Percentiles rank a stretch among this genome's conserved stretches.
These are phyloP conservation scores for Nothobranchius furzeri DNA, from an alignment of 2,113 vertebrate species.

Conservation along the genomic window DNA sequence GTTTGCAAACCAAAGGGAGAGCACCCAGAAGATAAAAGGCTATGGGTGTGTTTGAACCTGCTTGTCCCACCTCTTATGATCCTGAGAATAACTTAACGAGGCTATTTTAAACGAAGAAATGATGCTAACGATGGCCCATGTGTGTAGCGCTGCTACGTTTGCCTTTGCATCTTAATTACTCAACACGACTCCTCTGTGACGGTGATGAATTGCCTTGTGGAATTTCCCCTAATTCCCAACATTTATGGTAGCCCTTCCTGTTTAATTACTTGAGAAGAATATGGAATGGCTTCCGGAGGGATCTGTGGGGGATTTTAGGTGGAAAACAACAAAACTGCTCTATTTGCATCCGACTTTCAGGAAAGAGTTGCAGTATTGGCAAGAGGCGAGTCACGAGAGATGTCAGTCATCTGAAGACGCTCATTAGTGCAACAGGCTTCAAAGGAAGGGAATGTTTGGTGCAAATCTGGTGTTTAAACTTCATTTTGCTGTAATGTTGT, in stretches of 20 bases:
- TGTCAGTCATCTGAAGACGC: constrained; percentile 21
- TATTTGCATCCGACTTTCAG: constrained; percentile 36
- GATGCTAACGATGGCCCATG: constrained; percentile 16
- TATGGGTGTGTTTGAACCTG: too few species aligned
- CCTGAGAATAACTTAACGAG: constrained; percentile 1
- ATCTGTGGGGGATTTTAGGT: constrained; percentile 28
- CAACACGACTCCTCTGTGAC: constrained; percentile 26
- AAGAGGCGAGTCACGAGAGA: constrained; percentile 16
- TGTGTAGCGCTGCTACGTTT: constrained; percentile 26
- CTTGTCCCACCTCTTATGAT: background rate
- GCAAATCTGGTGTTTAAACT: constrained; percentile 26
- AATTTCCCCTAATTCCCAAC: constrained; percentile 44
- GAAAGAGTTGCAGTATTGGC: constrained; percentile 33
- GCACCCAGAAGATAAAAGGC: background rate
- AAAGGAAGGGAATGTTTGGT: background rate
- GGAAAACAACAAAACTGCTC: constrained; percentile 40
- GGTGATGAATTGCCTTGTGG: constrained; percentile 60
- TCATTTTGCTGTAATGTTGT: background rate
- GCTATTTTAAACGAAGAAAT: constrained; percentile 21
- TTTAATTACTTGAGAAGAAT: constrained; percentile 39
- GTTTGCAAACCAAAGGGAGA: background rate
- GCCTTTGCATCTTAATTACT: constrained; percentile 36
- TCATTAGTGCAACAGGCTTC: constrained; percentile 39
- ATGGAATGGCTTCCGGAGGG: constrained; percentile 42
- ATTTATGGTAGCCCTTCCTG: constrained; percentile 65